These are phyloP conservation scores for Griposia aprilina DNA, from an alignment of 2,888 invertebrate species.

Conservation along the genomic window DNA sequence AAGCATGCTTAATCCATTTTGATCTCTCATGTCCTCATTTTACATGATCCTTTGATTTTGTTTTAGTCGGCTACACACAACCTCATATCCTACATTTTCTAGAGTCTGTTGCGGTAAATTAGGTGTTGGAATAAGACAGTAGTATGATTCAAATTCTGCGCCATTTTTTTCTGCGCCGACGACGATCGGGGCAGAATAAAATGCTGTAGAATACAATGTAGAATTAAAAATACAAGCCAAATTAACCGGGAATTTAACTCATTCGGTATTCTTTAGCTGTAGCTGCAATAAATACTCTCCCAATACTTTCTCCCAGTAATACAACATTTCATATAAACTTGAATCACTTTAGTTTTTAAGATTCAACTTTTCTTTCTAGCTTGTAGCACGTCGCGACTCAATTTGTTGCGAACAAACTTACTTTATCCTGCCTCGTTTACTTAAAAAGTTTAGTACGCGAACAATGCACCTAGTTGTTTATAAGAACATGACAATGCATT, in stretches of 20 bases:
- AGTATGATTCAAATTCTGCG: background rate
- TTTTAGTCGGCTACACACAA: background rate
- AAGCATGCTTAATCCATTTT: background rate
- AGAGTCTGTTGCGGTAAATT: background rate
- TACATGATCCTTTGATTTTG: background rate
- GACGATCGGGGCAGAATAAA: background rate
- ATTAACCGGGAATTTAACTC: background rate
- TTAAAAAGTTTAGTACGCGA: background rate
- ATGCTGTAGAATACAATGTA: background rate
- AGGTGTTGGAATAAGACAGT: background rate
- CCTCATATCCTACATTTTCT: background rate
- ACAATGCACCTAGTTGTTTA: background rate
- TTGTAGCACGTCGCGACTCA: constrained; percentile 6
- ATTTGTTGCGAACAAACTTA: constrained; percentile 8
- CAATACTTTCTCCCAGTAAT: background rate
- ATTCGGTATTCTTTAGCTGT: background rate
- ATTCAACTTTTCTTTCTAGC: constrained; percentile 11
- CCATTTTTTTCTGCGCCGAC: background rate
- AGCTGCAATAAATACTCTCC: background rate
- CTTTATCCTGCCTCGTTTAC: constrained; percentile 3
- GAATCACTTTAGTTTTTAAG: constrained; percentile 3
- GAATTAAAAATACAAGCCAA: background rate
- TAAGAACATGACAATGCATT: background rate
- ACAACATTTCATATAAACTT: constrained; percentile 21
- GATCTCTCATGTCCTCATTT: background rate